Evolutionary conservation across 2,797 vertebrate species (phyloP).

Genomic region (Xiphorhynchus erythropygius): DNA sequence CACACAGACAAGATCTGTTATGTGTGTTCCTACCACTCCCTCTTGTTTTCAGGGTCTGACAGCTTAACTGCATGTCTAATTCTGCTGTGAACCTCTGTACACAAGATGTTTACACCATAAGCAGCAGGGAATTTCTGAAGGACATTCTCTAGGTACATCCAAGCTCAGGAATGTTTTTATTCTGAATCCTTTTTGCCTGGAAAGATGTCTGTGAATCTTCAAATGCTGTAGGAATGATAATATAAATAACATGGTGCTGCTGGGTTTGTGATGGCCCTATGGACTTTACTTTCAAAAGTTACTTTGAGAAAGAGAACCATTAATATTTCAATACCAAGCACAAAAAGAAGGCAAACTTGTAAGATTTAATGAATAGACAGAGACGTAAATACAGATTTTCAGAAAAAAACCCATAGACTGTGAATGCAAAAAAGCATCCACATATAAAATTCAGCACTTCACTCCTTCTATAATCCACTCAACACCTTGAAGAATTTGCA

Average conservation of each 20-base stretch:
- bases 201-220: neutral
- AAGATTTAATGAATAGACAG: neutral
- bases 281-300: neutral
- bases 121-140: neutral
- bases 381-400: neutral
- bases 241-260: neutral
- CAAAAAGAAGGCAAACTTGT: neutral
- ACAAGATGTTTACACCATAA: neutral
- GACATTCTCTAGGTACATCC: neutral
- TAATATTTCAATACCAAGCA: neutral
- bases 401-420: neutral
- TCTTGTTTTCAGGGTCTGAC: neutral
- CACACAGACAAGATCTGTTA: neutral
- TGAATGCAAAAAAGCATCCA: neutral
- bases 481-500: neutral
- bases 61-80: neutral
- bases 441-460: neutral
- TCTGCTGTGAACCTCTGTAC: neutral
- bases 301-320: neutral
- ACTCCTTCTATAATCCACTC: neutral
- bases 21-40: neutral
- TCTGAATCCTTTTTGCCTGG: neutral
- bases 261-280: neutral
- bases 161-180: neutral
- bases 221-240: neutral